Evolutionary conservation across 1,140 invertebrate species (phyloP).

Genomic region (Aphelinus atriplicis): DNA sequence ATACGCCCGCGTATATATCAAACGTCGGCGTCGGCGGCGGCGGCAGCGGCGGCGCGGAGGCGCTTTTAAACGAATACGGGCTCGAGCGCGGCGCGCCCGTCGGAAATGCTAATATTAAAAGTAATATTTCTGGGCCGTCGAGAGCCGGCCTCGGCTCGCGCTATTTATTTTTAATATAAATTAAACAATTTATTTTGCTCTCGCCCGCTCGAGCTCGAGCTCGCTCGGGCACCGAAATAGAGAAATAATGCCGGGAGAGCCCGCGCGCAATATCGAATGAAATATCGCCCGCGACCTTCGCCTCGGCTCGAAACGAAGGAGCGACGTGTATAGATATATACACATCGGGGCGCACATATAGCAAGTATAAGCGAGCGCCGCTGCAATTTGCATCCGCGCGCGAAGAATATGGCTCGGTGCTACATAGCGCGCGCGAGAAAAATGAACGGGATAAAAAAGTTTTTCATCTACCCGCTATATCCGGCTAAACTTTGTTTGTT

Average conservation of each 20-base stretch:
- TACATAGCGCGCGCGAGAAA: constrained; percentile 19
- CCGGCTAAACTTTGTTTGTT: too few relatives aligned
- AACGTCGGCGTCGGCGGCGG: neutral
- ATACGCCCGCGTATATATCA: too few relatives aligned
- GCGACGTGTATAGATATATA: constrained; percentile 9
- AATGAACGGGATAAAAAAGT: constrained; percentile 40
- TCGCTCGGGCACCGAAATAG: constrained; percentile 51
- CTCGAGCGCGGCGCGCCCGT: constrained; percentile 2
- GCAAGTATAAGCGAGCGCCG: constrained; percentile 34
- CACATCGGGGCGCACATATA: neutral
- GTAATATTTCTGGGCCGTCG: constrained; percentile 55
- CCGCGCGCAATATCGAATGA: constrained; percentile 58
- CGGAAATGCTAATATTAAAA: constrained; percentile 58
- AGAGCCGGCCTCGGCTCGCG: constrained; percentile 40
- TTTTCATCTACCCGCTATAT: constrained; percentile 26
- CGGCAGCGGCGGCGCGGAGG: neutral
- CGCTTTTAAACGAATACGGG: constrained; percentile 29
- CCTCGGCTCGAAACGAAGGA: constrained; percentile 32
- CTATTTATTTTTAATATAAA: constrained; percentile 65
- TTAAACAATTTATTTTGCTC: constrained; percentile 60
- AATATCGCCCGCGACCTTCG: constrained; percentile 53
- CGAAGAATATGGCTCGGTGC: constrained; percentile 24
- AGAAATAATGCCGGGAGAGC: constrained; percentile 53
- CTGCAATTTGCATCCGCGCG: constrained; percentile 46
- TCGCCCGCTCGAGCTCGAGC: neutral